phyloP scores from a whole-genome alignment of 2,797 vertebrate genomes.

The Sebastes oblongus region DNA sequence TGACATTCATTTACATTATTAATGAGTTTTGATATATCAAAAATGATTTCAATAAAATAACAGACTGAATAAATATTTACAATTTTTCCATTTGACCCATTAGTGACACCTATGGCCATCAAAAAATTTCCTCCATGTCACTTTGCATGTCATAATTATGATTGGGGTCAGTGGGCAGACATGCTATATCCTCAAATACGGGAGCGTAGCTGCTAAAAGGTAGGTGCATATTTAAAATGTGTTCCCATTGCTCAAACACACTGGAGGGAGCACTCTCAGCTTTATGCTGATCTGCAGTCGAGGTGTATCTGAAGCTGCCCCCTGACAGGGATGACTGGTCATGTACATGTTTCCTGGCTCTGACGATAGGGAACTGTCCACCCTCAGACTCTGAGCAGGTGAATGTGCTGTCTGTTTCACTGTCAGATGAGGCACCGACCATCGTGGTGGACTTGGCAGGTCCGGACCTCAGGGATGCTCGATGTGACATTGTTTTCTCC shows the following conservation, averaged over 20 bases:
- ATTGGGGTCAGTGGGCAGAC: slow-evolving; percentile 50
- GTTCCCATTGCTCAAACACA: slow-evolving; percentile 61
- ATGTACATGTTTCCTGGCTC: slow-evolving; percentile 16
- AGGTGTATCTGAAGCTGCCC: background rate
- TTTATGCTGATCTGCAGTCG: slow-evolving; percentile 7
- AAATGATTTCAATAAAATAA: background rate
- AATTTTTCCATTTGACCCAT: background rate
- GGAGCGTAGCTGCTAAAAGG: slow-evolving; percentile 71
- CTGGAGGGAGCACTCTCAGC: background rate
- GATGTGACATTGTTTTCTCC: slow-evolving; percentile 9
- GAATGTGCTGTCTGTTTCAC: slow-evolving; percentile 71
- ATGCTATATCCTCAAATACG: slow-evolving; percentile 80
- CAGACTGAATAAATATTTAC: background rate
- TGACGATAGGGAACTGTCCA: slow-evolving; percentile 46
- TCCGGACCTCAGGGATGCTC: background rate
- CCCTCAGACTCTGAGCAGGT: slow-evolving; percentile 68
- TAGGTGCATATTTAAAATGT: slow-evolving; percentile 65
- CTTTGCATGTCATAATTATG: slow-evolving; percentile 59
- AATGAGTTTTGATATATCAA: background rate
- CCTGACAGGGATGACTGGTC: slow-evolving; percentile 23
- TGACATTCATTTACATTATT: background rate
- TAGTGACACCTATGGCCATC: slow-evolving; percentile 2
- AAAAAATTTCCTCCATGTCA: slow-evolving; percentile 81
- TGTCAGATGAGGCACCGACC: slow-evolving; percentile 61
- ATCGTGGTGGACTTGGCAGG: background rate